Conservation (phyloP, 2,888 invertebrate genomes). For the Doris montereyensis region DNA sequence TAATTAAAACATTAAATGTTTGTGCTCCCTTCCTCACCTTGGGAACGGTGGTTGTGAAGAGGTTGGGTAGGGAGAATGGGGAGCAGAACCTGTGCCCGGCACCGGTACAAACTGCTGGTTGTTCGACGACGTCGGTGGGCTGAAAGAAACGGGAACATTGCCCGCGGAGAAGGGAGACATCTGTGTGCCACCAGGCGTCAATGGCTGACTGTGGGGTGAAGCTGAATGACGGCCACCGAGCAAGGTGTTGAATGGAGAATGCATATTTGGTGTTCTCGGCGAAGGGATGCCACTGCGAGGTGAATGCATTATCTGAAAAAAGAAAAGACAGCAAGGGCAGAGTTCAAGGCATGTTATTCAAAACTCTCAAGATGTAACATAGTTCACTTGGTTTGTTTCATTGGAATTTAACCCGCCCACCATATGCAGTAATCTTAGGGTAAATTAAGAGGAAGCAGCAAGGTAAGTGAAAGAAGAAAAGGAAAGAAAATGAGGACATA, state of each 20-base stretch:
- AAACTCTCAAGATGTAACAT: too few species aligned
- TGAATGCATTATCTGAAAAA: slow-evolving; percentile 54
- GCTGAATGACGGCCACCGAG: slow-evolving; percentile 45
- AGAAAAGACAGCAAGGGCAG: too few species aligned
- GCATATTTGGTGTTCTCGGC: slow-evolving; percentile 62
- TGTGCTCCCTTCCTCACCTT: background rate
- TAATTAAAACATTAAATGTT: too few species aligned
- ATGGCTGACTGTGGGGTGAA: slow-evolving; percentile 50
- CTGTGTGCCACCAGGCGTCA: slow-evolving; percentile 50
- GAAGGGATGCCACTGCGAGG: slow-evolving; percentile 62
- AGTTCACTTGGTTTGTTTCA: too few species aligned
- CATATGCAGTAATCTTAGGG: too few species aligned
- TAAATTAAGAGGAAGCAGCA: too few species aligned
- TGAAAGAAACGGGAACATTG: slow-evolving; percentile 57
- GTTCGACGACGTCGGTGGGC: slow-evolving; percentile 49
- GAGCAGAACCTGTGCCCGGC: slow-evolving; percentile 49
- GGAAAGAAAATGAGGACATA: too few species aligned
- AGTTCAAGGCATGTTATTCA: too few species aligned
- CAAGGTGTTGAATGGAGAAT: slow-evolving; percentile 55
- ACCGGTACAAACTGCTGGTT: slow-evolving; percentile 48
- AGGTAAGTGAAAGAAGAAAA: too few species aligned
- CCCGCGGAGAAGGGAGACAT: slow-evolving; percentile 61
- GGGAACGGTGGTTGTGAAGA: slow-evolving; percentile 42
- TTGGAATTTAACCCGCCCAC: too few species aligned
- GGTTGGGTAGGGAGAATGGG: slow-evolving; percentile 57